Base-by-base conservation (phyloP, 2,113 vertebrate species). In the Narcine bancroftii region DNA sequence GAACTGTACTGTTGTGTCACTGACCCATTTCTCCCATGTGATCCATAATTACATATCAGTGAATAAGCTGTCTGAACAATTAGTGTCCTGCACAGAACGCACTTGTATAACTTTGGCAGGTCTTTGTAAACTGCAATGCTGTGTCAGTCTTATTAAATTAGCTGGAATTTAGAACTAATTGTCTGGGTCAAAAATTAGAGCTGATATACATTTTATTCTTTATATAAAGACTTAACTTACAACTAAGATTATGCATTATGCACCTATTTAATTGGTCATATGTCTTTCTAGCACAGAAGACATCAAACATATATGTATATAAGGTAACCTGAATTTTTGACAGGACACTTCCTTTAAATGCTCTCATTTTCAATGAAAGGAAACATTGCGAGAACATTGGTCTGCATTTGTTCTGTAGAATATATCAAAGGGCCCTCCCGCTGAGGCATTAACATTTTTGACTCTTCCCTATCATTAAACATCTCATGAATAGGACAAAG, bases 1-100 rank as follows among this genome's bases (percentile, higher is more conserved):
- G 81, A 87, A 87, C 53, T 87, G 53, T 36, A 60, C 19, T 63
- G 53, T 87, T 21, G 1, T 63, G 53, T 63, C 81, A 36, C 53
- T 87, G 53, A 63, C 81, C 53, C 81, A 87, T 13, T 60, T 87
- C 53, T 36, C 77, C 53, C 53, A 87, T 60, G 53, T 60, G 81
- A 36, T 60, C 81, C n/a, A 60, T 63, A 87, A 87, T 87, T 36
- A 63, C 81, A 33, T 60, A 63, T 87, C 81, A 87, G 81, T 63
- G 81, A n/a, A 36, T 39, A 60, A 36, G 81, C 81, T 87, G 81
- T 87, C 81, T 87, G 81, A 87, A 36, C 81, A 87, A 87, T 63
- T 87, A 87, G 81, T 36, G 81, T 87, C 50, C 15, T 21, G 33
- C 53, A 87, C n/a, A 87, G 19, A 87, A 17, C 50, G 36, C 53